Percentiles rank a stretch among this genome's conserved stretches.
phyloP scores from a whole-genome alignment of 2,888 invertebrate species.

The Lithophane leautieri region DNA sequence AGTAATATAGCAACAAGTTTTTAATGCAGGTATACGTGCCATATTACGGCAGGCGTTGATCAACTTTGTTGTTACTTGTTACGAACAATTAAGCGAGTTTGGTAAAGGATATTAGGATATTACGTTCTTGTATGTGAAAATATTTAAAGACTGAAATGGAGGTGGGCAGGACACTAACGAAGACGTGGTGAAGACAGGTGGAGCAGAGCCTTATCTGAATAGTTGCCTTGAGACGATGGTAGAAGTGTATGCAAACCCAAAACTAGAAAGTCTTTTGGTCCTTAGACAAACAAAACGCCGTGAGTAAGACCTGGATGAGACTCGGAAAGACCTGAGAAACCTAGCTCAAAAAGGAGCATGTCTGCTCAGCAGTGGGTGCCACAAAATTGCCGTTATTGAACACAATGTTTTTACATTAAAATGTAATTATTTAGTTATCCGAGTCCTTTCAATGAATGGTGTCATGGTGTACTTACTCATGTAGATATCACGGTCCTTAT shows the following conservation, averaged over 20 bases:
- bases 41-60: constrained; percentile 63
- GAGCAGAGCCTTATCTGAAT: not conserved
- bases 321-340: no score
- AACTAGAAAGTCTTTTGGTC: not conserved
- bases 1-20: constrained; percentile 69
- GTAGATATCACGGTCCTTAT: not conserved
- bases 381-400: not conserved
- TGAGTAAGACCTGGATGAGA: not conserved
- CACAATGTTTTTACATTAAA: not conserved
- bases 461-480: not conserved
- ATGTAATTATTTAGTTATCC: not conserved
- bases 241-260: not conserved
- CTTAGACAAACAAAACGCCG: not conserved
- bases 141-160: not conserved
- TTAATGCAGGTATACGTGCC: constrained; percentile 52
- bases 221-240: not conserved
- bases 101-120: constrained; percentile 24
- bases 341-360: not conserved
- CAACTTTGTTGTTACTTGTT: constrained; percentile 64
- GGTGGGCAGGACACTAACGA: not conserved
- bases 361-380: not conserved
- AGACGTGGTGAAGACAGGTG: not conserved
- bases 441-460: not conserved
- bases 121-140: constrained; percentile 5
- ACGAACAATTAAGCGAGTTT: constrained; percentile 40